Conservation (phyloP, 2,888 invertebrate species). For the Abscondita cerata region DNA sequence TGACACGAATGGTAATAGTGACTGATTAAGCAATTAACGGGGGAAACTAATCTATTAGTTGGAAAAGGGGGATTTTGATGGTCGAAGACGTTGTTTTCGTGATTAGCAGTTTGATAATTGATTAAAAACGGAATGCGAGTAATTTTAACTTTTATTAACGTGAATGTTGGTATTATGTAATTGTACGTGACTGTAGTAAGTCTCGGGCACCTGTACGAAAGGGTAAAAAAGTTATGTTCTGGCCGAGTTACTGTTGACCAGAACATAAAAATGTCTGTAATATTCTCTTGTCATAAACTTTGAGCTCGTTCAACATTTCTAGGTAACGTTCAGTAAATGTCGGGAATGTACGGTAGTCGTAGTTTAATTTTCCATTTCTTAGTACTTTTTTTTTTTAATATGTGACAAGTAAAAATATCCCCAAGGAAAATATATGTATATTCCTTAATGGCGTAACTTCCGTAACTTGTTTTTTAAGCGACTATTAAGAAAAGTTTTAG, state of each 20-base stretch:
- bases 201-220: slow-evolving; percentile 13
- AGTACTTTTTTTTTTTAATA: too few relatives aligned
- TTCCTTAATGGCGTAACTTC: too few relatives aligned
- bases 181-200: slow-evolving; percentile 19
- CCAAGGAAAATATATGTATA: too few relatives aligned
- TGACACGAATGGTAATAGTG: slow-evolving; percentile 28
- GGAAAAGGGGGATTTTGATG: slow-evolving; percentile 11
- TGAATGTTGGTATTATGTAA: slow-evolving; percentile 6
- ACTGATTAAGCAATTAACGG: slow-evolving; percentile 32
- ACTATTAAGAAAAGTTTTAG: too few relatives aligned
- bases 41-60: slow-evolving; percentile 22
- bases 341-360: slow-evolving; percentile 14
- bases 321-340: slow-evolving; percentile 25
- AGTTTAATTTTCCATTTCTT: too few relatives aligned
- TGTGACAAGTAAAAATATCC: too few relatives aligned
- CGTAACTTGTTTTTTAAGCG: too few relatives aligned
- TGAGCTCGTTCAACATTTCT: slow-evolving; percentile 32
- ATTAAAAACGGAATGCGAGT: too few relatives aligned
- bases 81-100: neutral
- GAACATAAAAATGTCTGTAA: slow-evolving; percentile 35
- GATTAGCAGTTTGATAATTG: neutral
- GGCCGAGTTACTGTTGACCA: slow-evolving; percentile 32
- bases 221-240: slow-evolving; percentile 22
- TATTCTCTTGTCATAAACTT: slow-evolving; percentile 34
- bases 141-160: too few relatives aligned